phyloP scores from a whole-genome alignment of 2,797 vertebrate species.

The Acrossocheilus wenchowensis region DNA sequence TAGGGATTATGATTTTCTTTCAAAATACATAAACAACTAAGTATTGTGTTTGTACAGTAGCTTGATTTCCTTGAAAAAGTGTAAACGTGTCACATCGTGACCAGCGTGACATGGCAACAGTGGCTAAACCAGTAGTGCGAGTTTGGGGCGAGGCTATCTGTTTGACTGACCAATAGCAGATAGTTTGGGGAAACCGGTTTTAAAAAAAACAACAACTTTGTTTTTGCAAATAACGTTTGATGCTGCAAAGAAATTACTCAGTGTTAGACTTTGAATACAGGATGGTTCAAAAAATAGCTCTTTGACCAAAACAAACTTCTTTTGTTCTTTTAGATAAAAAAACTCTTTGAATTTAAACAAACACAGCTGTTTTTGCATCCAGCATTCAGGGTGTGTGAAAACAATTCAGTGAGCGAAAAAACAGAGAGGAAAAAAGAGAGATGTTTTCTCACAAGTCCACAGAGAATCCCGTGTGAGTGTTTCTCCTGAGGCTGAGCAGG shows the following conservation, averaged over 20 bases:
- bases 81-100: background rate
- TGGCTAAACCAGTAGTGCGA: background rate
- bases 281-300: background rate
- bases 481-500: slow-evolving; percentile 37
- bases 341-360: slow-evolving; percentile 18
- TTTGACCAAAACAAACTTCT: background rate
- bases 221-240: background rate
- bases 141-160: background rate
- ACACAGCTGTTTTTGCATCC: slow-evolving; percentile 1
- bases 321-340: slow-evolving; percentile 6
- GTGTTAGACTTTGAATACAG: background rate
- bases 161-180: background rate
- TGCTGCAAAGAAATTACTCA: background rate
- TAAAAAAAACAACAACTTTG: background rate
- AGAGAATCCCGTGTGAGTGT: slow-evolving; percentile 13
- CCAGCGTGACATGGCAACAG: background rate
- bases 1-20: background rate
- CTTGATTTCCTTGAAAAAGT: background rate
- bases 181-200: background rate
- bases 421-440: slow-evolving; percentile 55
- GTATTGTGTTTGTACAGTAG: background rate
- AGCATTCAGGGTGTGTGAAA: background rate
- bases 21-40: background rate
- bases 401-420: slow-evolving; percentile 18
- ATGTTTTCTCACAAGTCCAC: slow-evolving; percentile 40